Conservation (phyloP, 2,888 invertebrate species). For the Tineola bisselliella region DNA sequence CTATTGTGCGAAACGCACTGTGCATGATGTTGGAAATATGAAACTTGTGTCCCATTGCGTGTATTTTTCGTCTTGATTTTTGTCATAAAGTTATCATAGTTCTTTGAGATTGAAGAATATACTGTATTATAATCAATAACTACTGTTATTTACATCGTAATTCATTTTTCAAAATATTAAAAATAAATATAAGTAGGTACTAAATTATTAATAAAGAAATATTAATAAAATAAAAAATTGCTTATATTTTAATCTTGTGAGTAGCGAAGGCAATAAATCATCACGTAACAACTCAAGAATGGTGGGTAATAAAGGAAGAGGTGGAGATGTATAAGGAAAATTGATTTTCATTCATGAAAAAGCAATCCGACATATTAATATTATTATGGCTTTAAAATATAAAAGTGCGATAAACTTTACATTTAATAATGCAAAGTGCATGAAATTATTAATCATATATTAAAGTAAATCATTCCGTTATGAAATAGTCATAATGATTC, state of each 20-base stretch:
- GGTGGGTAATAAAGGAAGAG: neutral
- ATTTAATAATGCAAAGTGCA: neutral
- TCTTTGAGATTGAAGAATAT: too few species aligned
- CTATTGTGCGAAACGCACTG: conserved; percentile 18
- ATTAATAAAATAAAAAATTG: too few species aligned
- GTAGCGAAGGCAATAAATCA: conserved; percentile 4
- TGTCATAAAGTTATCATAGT: too few species aligned
- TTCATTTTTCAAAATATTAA: too few species aligned
- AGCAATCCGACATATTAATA: neutral
- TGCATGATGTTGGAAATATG: conserved; percentile 15
- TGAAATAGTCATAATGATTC: neutral
- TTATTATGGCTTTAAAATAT: neutral
- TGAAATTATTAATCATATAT: neutral
- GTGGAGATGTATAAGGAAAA: conserved; percentile 6
- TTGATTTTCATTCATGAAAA: neutral
- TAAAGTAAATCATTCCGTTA: neutral
- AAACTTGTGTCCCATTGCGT: too few species aligned
- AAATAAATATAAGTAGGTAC: too few species aligned
- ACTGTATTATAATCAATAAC: too few species aligned
- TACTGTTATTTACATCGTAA: too few species aligned
- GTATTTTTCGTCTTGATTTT: too few species aligned
- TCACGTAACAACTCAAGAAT: neutral
- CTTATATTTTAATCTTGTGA: conserved; percentile 2
- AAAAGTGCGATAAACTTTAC: too few species aligned
- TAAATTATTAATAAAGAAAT: too few species aligned